phyloP scores from a whole-genome alignment of 2,113 vertebrate species.

The Willisornis vidua region DNA sequence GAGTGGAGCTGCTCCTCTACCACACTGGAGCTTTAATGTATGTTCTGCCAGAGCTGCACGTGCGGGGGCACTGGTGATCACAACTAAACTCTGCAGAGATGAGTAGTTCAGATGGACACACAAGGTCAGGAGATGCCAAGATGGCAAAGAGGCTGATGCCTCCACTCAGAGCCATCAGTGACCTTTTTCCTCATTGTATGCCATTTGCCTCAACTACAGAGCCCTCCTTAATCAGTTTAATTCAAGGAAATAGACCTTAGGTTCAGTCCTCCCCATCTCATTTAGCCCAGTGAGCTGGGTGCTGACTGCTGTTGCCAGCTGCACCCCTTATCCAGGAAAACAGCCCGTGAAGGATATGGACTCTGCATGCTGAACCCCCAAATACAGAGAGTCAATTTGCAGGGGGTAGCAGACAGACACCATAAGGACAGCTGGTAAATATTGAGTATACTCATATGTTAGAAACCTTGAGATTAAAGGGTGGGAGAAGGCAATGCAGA shows the following conservation, averaged over 20 bases:
- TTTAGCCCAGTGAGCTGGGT: background rate
- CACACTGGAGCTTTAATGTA: rapidly evolving
- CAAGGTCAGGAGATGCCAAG: background rate
- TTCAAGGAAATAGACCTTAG: background rate
- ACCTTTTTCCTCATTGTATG: background rate
- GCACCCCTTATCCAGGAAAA: background rate
- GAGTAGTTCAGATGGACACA: background rate
- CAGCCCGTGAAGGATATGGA: background rate
- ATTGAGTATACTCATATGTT: too few relatives aligned
- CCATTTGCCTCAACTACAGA: background rate
- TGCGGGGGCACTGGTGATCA: background rate
- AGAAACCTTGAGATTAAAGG: background rate
- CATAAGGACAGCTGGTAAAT: background rate
- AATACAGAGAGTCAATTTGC: rapidly evolving
- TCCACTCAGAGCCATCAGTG: background rate
- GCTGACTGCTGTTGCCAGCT: background rate
- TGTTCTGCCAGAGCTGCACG: background rate
- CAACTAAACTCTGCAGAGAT: background rate
- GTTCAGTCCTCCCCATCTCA: background rate
- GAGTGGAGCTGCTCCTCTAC: background rate
- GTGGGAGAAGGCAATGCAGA: background rate
- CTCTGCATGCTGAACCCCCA: background rate
- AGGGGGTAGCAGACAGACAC: background rate
- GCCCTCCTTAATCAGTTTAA: background rate
- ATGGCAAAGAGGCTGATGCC: background rate